Base-by-base conservation (phyloP, 1,140 invertebrate species). In the Trissolcus basalis region DNA sequence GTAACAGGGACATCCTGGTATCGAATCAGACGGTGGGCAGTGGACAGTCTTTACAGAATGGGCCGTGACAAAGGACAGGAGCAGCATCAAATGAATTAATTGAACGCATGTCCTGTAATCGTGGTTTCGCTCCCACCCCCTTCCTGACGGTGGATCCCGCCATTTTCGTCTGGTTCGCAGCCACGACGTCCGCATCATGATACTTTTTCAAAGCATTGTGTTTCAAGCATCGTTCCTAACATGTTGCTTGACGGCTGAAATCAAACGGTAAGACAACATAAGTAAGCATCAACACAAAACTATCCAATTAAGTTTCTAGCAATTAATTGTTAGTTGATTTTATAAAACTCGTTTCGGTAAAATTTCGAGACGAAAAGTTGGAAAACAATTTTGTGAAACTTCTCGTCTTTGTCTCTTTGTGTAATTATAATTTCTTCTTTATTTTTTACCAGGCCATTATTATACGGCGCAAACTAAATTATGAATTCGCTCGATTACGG, bases 1-100 rank as follows among this genome's bases (percentile, higher is more conserved):
- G 89, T 96, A 96, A 87, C 96, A 97, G 0, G 95, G 93, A 88
- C 96, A 97, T 56, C 84, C 86, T 45, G 84, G 85, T 53, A 88
- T 88, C 19, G 79, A 79, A 67, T 88, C 87, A 27, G 85, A 83
- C 9, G 84, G 82, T 10, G 87, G 87, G 55, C 87, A 89, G 71
- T 87, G 82, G 27, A 82, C 81, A 64, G 79, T 75, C 43, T 87
- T 85, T n/a, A 79, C 58, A 56, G 77, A 70, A 78, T 75, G 59
- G 59, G 71, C 61, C 27, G 77, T 51, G 36, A 63, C 71, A 56
- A 49, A 79, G 49, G 70, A 71, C 56, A 77, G 48, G 45, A 76
- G 56, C 45, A 77, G 61, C 53, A 53, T 58, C 59, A 77, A 67
- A 59, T 70, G 53, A 63, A 80, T 72, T 73, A 78, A 78, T 70